Conservation (phyloP, 2,888 invertebrate species). For the Caenorhabditis sp. region DNA sequence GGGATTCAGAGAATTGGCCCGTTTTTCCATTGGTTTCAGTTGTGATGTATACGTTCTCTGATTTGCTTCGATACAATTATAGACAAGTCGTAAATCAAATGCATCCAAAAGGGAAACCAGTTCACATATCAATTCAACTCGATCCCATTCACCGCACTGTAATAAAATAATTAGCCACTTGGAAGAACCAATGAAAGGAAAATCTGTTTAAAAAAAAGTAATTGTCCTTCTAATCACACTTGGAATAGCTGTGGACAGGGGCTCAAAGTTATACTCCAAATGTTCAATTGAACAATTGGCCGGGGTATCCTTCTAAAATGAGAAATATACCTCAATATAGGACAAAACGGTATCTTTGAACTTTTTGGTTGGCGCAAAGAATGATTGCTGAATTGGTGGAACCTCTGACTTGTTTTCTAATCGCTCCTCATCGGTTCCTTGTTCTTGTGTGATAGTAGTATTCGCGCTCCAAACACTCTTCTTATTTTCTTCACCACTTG, state of each 20-base stretch:
- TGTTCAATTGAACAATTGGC: too few relatives aligned
- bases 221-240: too few relatives aligned
- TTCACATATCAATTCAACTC: constrained; percentile 50
- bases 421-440: not conserved
- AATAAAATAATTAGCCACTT: constrained; percentile 1
- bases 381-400: not conserved
- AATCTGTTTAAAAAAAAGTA: too few relatives aligned
- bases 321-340: not conserved
- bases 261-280: too few relatives aligned
- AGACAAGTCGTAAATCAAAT: constrained; percentile 42
- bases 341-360: not conserved
- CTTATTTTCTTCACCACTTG: not conserved
- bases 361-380: not conserved
- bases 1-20: constrained; percentile 27
- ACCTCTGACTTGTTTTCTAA: not conserved
- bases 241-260: too few relatives aligned
- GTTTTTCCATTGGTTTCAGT: constrained; percentile 31
- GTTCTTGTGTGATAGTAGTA: not conserved
- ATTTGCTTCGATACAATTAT: constrained; percentile 38
- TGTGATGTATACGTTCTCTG: constrained; percentile 14
- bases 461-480: not conserved
- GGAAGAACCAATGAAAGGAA: too few relatives aligned
- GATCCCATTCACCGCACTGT: constrained; percentile 44
- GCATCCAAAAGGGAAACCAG: constrained; percentile 34
- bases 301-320: not conserved